These are phyloP conservation scores for Antitype chi DNA, from an alignment of 2,888 invertebrate species.

Conservation along the genomic window DNA sequence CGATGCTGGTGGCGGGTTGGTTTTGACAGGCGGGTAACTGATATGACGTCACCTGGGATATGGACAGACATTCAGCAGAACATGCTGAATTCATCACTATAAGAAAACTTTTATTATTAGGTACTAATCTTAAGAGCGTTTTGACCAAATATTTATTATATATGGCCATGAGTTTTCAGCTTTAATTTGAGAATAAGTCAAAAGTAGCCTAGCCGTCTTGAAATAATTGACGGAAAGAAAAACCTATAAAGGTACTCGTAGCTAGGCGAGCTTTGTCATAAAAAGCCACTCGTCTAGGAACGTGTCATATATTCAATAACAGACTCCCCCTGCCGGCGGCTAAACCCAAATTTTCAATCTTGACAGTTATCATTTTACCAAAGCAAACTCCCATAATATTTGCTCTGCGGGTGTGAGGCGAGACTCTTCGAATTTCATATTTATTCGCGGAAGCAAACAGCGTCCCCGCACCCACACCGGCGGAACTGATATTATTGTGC, in stretches of 20 bases:
- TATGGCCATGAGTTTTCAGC: background rate
- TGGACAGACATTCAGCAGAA: background rate
- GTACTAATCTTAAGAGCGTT: background rate
- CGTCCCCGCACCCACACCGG: constrained; percentile 80
- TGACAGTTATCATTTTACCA: constrained; percentile 90
- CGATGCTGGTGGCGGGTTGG: constrained; percentile 36
- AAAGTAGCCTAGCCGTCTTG: too few relatives aligned
- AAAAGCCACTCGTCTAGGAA: constrained; percentile 68
- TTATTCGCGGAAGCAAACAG: constrained; percentile 89
- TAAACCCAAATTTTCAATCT: constrained; percentile 89
- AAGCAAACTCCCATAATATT: constrained; percentile 89
- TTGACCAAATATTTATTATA: background rate
- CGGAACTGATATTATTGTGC: constrained; percentile 91
- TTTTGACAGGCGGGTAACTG: constrained; percentile 27
- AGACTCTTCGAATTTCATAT: constrained; percentile 90
- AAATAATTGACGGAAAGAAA: background rate
- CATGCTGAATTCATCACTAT: background rate
- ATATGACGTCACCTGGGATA: constrained; percentile 37
- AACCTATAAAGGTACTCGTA: constrained; percentile 3
- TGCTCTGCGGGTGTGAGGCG: constrained; percentile 85
- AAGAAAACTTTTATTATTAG: too few relatives aligned
- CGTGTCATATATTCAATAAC: constrained; percentile 76
- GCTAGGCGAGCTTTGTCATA: constrained; percentile 58
- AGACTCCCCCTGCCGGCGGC: constrained; percentile 78
- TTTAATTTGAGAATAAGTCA: background rate